Evolutionary conservation across 2,888 invertebrate species (phyloP).

Genomic region (Andricus quercusramuli): DNA sequence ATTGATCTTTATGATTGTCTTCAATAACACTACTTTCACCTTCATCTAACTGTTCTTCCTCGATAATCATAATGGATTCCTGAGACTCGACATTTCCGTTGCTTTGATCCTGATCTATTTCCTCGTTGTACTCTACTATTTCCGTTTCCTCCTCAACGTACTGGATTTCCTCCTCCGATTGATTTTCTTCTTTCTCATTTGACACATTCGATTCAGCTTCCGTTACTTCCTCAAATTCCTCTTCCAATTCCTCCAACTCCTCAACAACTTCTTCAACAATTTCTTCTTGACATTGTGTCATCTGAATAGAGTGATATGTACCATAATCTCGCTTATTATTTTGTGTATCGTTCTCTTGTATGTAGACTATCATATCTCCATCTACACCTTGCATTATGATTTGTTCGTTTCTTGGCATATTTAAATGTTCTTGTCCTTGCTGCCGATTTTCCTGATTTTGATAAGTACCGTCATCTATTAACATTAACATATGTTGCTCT

Average conservation of each 20-base stretch:
- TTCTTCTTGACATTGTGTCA: constrained; percentile 62
- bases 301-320: constrained; percentile 58
- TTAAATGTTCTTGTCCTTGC: constrained; percentile 71
- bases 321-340: constrained; percentile 61
- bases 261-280: constrained; percentile 72
- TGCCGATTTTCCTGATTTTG: constrained; percentile 62
- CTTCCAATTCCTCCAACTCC: constrained; percentile 64
- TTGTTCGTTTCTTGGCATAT: constrained; percentile 68
- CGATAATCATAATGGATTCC: constrained; percentile 72
- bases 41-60: constrained; percentile 70
- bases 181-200: constrained; percentile 62
- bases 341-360: constrained; percentile 67
- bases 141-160: constrained; percentile 78
- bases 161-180: constrained; percentile 72
- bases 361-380: constrained; percentile 73
- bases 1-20: constrained; percentile 72
- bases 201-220: constrained; percentile 61
- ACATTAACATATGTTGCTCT: constrained; percentile 74
- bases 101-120: constrained; percentile 69
- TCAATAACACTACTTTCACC: constrained; percentile 52
- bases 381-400: constrained; percentile 73
- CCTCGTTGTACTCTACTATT: constrained; percentile 74
- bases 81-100: constrained; percentile 69
- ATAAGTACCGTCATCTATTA: constrained; percentile 70
- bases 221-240: constrained; percentile 69